Evolutionary conservation across 1,140 invertebrate species (phyloP).

Genomic region (Prorops nasuta): DNA sequence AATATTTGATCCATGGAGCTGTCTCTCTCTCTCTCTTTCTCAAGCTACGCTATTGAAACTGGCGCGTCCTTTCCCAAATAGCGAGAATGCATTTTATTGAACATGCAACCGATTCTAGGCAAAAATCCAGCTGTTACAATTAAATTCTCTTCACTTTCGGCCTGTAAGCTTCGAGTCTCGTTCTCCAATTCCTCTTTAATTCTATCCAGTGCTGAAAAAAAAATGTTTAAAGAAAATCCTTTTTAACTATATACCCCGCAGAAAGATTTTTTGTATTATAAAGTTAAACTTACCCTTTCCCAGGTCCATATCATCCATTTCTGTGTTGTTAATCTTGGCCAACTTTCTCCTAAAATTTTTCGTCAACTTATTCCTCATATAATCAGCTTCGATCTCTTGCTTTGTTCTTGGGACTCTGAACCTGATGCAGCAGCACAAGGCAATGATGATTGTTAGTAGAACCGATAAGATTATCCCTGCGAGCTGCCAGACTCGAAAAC

Average conservation of each 20-base stretch:
- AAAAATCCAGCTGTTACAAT: not conserved
- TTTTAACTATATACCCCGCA: no score
- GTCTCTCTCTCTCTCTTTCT: not conserved
- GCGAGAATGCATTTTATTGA: not conserved
- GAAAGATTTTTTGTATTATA: not conserved
- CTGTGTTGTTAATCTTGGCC: slow-evolving; percentile 76
- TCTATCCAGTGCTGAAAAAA: slow-evolving; percentile 6
- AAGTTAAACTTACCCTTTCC: slow-evolving; percentile 65
- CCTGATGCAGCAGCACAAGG: slow-evolving; percentile 81
- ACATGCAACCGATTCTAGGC: not conserved
- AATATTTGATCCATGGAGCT: no score
- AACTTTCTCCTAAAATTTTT: slow-evolving; percentile 78
- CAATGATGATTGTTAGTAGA: slow-evolving; percentile 59
- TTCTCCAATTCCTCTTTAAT: not conserved
- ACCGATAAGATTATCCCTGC: slow-evolving; percentile 48
- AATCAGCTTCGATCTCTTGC: slow-evolving; percentile 90
- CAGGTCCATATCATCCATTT: slow-evolving; percentile 82
- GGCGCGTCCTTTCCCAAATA: not conserved
- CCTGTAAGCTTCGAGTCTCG: not conserved
- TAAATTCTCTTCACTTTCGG: not conserved
- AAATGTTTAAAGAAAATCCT: no score
- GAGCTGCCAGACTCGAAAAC: slow-evolving; percentile 49
- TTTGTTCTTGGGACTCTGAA: slow-evolving; percentile 88
- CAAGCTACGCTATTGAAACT: not conserved
- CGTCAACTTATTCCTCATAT: slow-evolving; percentile 78